These are phyloP conservation scores for Mycogona germanica DNA, from an alignment of 2,888 invertebrate species.

Conservation along the genomic window DNA sequence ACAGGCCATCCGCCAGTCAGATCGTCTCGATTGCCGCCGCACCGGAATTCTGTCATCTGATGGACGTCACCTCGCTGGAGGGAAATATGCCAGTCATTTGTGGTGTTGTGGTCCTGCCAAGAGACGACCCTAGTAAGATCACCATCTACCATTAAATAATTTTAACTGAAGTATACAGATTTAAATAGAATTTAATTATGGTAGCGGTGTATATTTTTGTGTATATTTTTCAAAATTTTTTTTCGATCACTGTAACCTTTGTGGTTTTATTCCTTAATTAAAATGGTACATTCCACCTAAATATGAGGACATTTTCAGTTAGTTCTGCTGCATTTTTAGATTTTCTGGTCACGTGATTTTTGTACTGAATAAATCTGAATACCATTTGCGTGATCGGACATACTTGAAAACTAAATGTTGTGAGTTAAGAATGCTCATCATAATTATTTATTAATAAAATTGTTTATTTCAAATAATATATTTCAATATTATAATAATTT, in stretches of 20 bases:
- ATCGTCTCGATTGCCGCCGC: conserved; percentile 83
- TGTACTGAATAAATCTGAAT: too few species aligned
- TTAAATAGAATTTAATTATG: too few species aligned
- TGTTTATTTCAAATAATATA: background rate
- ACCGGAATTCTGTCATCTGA: conserved; percentile 82
- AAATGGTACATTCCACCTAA: too few species aligned
- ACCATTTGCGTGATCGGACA: too few species aligned
- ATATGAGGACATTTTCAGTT: too few species aligned
- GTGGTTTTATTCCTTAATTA: too few species aligned
- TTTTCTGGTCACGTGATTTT: too few species aligned
- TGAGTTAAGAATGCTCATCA: background rate
- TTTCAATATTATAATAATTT: background rate
- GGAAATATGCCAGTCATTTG: conserved; percentile 23
- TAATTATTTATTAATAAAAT: background rate
- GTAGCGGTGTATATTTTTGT: too few species aligned
- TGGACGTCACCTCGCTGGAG: conserved; percentile 62
- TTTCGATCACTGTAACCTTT: background rate
- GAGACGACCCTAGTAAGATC: conserved; percentile 13
- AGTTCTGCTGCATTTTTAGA: too few species aligned
- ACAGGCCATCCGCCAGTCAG: conserved; percentile 87
- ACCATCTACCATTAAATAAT: too few species aligned
- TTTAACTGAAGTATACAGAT: too few species aligned
- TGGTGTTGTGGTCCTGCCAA: conserved; percentile 12
- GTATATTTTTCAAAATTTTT: background rate
- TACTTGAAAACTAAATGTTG: too few species aligned